Conservation (phyloP, 2,113 vertebrate genomes). For the Neodontobutis hainanensis region DNA sequence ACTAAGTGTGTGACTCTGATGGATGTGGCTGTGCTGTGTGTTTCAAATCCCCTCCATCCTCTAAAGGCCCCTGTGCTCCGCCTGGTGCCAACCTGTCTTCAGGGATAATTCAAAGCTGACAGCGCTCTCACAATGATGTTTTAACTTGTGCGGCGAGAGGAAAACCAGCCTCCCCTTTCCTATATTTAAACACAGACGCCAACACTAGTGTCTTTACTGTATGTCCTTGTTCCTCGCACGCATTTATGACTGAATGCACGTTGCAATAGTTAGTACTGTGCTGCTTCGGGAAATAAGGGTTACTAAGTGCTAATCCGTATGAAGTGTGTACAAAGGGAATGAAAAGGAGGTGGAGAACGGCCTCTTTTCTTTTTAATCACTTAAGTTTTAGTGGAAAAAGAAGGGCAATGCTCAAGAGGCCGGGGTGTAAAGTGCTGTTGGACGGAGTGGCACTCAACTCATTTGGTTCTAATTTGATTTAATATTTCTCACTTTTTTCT, state of each 20-base stretch:
- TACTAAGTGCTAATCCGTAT: conserved; percentile 61
- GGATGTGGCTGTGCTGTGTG: conserved; percentile 37
- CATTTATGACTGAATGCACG: conserved; percentile 50
- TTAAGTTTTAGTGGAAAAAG: conserved; percentile 63
- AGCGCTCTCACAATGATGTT: conserved; percentile 42
- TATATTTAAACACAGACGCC: conserved; percentile 22
- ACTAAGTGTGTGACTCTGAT: conserved; percentile 33
- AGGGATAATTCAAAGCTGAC: conserved; percentile 50
- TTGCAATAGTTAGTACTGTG: conserved; percentile 55
- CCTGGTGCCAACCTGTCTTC: conserved; percentile 63
- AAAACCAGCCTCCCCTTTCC: conserved; percentile 22
- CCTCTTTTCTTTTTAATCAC: conserved; percentile 40
- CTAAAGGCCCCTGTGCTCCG: conserved; percentile 39
- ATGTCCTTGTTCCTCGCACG: conserved; percentile 62
- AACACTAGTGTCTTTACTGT: conserved; percentile 29
- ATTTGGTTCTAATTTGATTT: conserved; percentile 72
- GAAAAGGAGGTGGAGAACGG: conserved; percentile 50
- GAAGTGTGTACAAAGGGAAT: conserved; percentile 56
- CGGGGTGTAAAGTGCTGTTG: conserved; percentile 66
- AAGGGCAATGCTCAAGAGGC: conserved; percentile 55
- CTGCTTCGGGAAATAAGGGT: conserved; percentile 28
- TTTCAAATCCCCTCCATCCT: conserved; percentile 39
- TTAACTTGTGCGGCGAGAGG: conserved; percentile 37
- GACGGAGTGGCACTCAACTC: conserved; percentile 52
- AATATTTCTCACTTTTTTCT: conserved; percentile 52